These are phyloP conservation scores for Lepilemur septentrionalis DNA, from an alignment of 2,797 vertebrate species.

Conservation along the genomic window DNA sequence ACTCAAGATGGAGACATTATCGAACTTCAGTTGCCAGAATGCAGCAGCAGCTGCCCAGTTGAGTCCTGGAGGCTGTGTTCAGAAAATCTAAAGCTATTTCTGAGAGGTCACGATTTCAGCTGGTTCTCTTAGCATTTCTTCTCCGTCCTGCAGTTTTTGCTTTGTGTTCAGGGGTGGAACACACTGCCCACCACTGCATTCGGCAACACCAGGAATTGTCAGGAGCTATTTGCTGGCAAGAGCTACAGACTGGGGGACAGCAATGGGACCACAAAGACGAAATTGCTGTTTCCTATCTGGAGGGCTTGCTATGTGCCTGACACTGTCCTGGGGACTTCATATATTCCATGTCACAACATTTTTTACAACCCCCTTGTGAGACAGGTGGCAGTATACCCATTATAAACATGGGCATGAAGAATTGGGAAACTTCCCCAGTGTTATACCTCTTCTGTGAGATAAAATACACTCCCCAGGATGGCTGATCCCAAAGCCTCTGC, in stretches of 20 bases:
- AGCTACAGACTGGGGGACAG: not conserved
- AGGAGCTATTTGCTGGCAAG: not conserved
- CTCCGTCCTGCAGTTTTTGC: not conserved
- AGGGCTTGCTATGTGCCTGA: not conserved
- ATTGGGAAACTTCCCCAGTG: not conserved
- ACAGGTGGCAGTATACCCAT: not conserved
- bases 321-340: not conserved
- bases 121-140: not conserved
- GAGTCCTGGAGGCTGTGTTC: not conserved
- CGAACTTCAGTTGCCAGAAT: not conserved
- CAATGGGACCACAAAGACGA: not conserved
- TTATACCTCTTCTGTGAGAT: not conserved
- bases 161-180: not conserved
- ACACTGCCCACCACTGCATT: too few relatives aligned
- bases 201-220: too few relatives aligned
- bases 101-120: not conserved
- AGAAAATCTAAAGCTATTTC: not conserved
- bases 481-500: not conserved
- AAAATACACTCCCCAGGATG: not conserved
- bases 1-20: not conserved
- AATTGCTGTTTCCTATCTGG: not conserved
- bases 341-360: not conserved
- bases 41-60: not conserved
- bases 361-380: not conserved
- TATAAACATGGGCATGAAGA: not conserved